Evolutionary conservation across 2,888 invertebrate genomes (phyloP).

Genomic region (Bombylius discolor): DNA sequence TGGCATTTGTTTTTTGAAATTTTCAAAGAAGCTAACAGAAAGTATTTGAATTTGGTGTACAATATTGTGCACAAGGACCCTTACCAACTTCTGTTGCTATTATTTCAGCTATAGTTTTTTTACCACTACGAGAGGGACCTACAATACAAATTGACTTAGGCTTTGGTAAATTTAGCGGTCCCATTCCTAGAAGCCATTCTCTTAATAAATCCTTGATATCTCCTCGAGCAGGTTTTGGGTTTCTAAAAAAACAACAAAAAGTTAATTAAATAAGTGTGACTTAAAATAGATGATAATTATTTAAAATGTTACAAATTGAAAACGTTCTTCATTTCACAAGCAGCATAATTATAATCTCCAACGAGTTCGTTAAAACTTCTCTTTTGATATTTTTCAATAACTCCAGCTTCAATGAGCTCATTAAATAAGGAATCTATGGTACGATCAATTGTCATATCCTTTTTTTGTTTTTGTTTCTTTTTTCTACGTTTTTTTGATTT

Average conservation of each 20-base stretch:
- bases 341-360: slow-evolving; percentile 49
- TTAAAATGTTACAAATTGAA: slow-evolving; percentile 5
- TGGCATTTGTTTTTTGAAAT: no score
- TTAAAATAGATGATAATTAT: no score
- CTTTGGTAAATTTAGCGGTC: slow-evolving; percentile 30
- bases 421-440: slow-evolving; percentile 50
- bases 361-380: slow-evolving; percentile 45
- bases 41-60: background rate
- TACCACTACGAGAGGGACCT: slow-evolving; percentile 54
- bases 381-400: slow-evolving; percentile 47
- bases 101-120: slow-evolving; percentile 53
- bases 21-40: no score
- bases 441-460: slow-evolving; percentile 47
- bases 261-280: background rate
- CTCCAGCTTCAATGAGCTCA: slow-evolving; percentile 41
- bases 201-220: slow-evolving; percentile 44
- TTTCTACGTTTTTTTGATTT: slow-evolving; percentile 17
- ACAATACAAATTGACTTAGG: slow-evolving; percentile 49
- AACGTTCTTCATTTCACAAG: slow-evolving; percentile 33
- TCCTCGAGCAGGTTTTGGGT: slow-evolving; percentile 39
- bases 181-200: slow-evolving; percentile 36
- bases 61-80: background rate
- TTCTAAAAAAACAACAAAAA: slow-evolving; percentile 9
- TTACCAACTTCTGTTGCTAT: slow-evolving; percentile 50
- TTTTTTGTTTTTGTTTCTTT: slow-evolving; percentile 37